Percentiles rank a stretch among this genome's conserved stretches.
Conservation (phyloP, 2,888 invertebrate species). For the Melanchra persicariae region DNA sequence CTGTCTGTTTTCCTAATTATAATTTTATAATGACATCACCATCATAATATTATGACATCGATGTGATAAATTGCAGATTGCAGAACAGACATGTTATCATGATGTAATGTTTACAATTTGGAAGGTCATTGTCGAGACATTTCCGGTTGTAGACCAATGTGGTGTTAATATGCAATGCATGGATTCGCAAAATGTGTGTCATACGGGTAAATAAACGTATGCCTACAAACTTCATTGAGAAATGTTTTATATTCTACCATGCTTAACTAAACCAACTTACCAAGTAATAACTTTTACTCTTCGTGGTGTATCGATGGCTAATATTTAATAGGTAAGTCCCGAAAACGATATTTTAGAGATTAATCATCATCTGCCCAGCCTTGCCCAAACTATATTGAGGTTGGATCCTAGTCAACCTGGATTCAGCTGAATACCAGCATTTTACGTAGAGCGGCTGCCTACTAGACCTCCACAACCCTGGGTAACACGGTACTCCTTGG, state of each 20-base stretch:
- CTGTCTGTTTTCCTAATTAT: conserved; percentile 4
- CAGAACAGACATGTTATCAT: conserved; percentile 33
- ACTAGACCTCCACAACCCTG: too few species aligned
- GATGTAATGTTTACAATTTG: conserved; percentile 51
- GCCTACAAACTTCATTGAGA: neutral
- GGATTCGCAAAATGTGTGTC: conserved; percentile 16
- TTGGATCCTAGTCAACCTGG: too few species aligned
- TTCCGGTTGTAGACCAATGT: conserved; percentile 33
- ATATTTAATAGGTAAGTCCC: too few species aligned
- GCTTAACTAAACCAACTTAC: too few species aligned
- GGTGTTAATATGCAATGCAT: conserved; percentile 19
- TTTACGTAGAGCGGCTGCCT: too few species aligned
- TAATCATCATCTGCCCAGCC: too few species aligned
- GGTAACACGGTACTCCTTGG: too few species aligned
- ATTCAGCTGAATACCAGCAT: too few species aligned
- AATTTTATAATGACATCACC: conserved; percentile 31
- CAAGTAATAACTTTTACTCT: too few species aligned
- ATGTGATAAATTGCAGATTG: conserved; percentile 46
- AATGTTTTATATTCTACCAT: neutral
- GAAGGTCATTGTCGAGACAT: conserved; percentile 48
- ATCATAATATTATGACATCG: conserved; percentile 14
- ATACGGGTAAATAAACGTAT: neutral
- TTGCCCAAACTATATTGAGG: too few species aligned
- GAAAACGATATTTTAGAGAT: too few species aligned
- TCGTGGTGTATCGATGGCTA: too few species aligned